Evolutionary conservation across 1,140 invertebrate species (phyloP), one percentile per base, ranked within the genome.

Genomic region (Drosophila simulans): DNA sequence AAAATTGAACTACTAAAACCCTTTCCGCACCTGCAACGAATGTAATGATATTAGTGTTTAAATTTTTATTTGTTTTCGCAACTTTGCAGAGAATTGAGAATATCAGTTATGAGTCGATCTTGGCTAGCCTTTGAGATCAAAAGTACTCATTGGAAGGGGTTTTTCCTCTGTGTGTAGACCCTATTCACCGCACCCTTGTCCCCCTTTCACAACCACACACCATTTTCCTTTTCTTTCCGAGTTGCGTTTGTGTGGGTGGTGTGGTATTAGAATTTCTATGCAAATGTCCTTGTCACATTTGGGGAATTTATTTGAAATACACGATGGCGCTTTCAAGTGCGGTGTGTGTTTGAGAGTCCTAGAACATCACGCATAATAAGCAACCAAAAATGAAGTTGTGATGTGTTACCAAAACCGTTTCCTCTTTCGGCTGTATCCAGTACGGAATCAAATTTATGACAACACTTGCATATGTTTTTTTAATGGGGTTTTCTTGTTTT

Each of bases 261-360:
- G 62, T 77, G 62, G 81, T 70, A 80, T 80, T 83, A 60, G 70
- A 62, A 83, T 88, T 86, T 86, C 83, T 69, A 77, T 88, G 83
- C 75, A 88, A 86, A 86, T 86, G 83, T 82, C 79, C 83, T 86
- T 86, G 83, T 86, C 83, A 83, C 83, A 88, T 88, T 88, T 86
- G 65, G 75, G 75, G 75, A 86, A 86, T 88, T 86, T 86, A 88
- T 86, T 82, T 79, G 69, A 75, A 86, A 75, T 65, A 75, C 78
- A 82, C 53, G 53, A 56, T 37, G 45, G 27, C 40, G 56, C 40
- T 22, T 63, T 66, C 65, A 53, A 65, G 52, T 58, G 54, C 65
- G 54, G 1, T 34, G 27, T 60, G 35, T 39, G 40, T 37, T 35
- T 40, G 42, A 35, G 15, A 39, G 27, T 43, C 34, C 52, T 13